A percentile compares a stretch with the other conserved stretches of the same genome.
Conservation (phyloP, 2,797 vertebrate genomes). For the Gila robusta region DNA sequence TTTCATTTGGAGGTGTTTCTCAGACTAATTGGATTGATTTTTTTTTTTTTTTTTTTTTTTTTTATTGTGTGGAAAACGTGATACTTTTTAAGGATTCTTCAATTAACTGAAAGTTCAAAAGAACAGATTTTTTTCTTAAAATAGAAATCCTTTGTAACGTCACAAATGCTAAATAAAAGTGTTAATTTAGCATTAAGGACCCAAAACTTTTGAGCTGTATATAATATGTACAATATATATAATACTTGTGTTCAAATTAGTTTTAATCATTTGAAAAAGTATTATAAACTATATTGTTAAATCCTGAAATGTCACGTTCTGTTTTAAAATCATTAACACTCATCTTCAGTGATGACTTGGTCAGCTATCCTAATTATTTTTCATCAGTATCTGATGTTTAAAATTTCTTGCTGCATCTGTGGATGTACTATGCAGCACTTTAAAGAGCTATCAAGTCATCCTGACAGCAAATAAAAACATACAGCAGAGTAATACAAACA, state of each 20-base stretch:
- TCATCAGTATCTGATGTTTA: not conserved
- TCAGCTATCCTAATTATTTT: not conserved
- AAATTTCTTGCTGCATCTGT: not conserved
- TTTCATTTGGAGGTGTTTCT: not conserved
- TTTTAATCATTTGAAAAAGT: not conserved
- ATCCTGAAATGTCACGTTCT: not conserved
- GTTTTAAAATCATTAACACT: not conserved
- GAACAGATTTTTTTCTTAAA: not conserved
- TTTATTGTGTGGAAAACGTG: no score
- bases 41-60: no score
- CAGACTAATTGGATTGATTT: not conserved
- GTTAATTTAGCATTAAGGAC: not conserved
- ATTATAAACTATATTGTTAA: not conserved
- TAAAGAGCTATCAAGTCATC: conserved; percentile 27
- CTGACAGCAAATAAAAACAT: conserved; percentile 38
- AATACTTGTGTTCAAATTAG: not conserved
- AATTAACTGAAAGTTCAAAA: not conserved
- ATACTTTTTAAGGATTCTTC: not conserved
- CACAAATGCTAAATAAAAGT: not conserved
- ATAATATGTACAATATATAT: not conserved
- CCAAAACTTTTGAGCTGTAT: not conserved
- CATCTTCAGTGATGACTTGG: not conserved
- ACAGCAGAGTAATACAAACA: conserved; percentile 36
- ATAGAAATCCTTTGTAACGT: not conserved
- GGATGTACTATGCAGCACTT: not conserved